Percentiles rank a stretch among this genome's conserved stretches.
These are phyloP conservation scores for Villa cingulata DNA, from an alignment of 2,888 invertebrate species.

Conservation along the genomic window DNA sequence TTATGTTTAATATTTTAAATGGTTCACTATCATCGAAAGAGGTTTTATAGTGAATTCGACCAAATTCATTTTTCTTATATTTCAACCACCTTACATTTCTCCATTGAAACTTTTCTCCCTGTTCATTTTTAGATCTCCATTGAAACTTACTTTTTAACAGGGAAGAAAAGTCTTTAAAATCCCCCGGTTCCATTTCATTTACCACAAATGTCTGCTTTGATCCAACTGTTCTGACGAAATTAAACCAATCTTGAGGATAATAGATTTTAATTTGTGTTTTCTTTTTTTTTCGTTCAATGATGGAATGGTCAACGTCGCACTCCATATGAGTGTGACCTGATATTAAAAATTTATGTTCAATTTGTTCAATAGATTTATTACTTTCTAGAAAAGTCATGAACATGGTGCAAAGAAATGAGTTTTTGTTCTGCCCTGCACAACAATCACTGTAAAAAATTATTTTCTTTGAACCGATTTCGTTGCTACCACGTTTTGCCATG, in stretches of 20 bases:
- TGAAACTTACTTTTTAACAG: not conserved
- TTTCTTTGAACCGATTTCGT: constrained; percentile 14
- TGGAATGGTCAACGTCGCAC: not conserved
- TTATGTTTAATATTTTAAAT: constrained; percentile 11
- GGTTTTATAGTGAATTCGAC: too few relatives aligned
- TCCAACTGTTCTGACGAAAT: not conserved
- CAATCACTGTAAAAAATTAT: constrained; percentile 14
- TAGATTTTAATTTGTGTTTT: not conserved
- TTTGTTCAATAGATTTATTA: constrained; percentile 8
- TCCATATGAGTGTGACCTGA: constrained; percentile 13
- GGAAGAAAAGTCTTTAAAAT: not conserved
- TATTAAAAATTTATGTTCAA: constrained; percentile 14
- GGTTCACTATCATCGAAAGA: constrained; percentile 3
- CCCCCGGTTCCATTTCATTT: not conserved
- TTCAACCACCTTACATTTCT: too few relatives aligned
- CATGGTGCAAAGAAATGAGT: constrained; percentile 13
- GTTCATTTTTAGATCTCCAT: not conserved
- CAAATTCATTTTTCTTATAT: too few relatives aligned
- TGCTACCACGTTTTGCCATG: constrained; percentile 13
- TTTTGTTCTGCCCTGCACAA: constrained; percentile 15
- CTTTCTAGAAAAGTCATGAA: constrained; percentile 2
- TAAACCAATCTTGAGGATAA: not conserved
- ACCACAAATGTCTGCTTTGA: not conserved
- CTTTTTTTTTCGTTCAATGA: too few relatives aligned
- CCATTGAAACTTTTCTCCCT: too few relatives aligned